A percentile compares a stretch with the other conserved stretches of the same genome.
These are phyloP conservation scores for Heliconius himera DNA, from an alignment of 1,140 invertebrate genomes.

Conservation along the genomic window DNA sequence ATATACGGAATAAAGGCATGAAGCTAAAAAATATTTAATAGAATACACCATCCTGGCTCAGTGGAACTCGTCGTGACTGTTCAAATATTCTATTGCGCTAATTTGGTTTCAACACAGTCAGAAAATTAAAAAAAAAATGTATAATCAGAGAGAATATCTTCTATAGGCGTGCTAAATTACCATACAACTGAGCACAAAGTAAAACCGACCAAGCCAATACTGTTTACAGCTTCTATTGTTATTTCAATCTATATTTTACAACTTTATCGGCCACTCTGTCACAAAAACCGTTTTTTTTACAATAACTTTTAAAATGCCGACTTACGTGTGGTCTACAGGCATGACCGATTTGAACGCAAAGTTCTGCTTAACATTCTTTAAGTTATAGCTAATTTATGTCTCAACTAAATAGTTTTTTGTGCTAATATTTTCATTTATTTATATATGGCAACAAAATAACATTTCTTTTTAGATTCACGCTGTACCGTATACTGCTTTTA, in stretches of 20 bases:
- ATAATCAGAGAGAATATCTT: not conserved
- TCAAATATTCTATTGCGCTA: not conserved
- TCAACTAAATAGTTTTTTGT: not conserved
- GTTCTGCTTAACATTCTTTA: not conserved
- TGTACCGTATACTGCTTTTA: too few species aligned
- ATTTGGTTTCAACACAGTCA: not conserved
- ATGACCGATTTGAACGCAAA: slow-evolving; percentile 47
- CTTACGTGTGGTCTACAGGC: slow-evolving; percentile 47
- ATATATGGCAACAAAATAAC: not conserved
- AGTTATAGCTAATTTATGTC: not conserved
- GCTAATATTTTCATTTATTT: not conserved
- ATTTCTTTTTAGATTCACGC: too few species aligned
- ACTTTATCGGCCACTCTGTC: slow-evolving; percentile 57
- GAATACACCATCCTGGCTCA: too few species aligned
- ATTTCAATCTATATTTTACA: slow-evolving; percentile 50
- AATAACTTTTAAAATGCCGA: slow-evolving; percentile 36
- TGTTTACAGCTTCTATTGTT: slow-evolving; percentile 60
- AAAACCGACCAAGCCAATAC: slow-evolving; percentile 46
- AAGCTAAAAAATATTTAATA: too few species aligned
- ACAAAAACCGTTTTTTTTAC: slow-evolving; percentile 31
- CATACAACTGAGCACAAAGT: not conserved
- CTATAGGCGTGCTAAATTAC: not conserved
- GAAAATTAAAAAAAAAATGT: not conserved
- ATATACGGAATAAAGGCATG: too few species aligned
- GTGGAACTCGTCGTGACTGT: too few species aligned